Evolutionary conservation across 1,140 invertebrate species (phyloP), one percentile per base, ranked within the genome.

Genomic region (Scaptomyza pallida): DNA sequence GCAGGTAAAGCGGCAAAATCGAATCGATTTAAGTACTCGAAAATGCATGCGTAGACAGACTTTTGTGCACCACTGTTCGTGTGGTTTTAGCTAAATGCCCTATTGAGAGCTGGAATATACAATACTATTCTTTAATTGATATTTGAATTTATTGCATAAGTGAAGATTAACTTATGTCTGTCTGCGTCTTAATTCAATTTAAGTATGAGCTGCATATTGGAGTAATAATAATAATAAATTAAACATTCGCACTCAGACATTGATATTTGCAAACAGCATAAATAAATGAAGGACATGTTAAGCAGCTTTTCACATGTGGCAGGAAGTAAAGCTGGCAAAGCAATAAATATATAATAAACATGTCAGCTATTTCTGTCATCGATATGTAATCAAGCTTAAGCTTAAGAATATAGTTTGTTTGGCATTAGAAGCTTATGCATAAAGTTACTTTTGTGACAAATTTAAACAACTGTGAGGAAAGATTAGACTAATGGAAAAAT

Each of bases 1-100:
- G 33, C 21, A 54, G 50, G 50, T 50, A 70, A 55, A 55, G n/a
- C 23, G 17, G 37, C 50, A 26, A 43, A 43, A 16, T 43, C 26
- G 26, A 48, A 23, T 19, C 17, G 16, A 48, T 60, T 47, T 60
- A 48, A 60, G 13, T 9, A 43, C 40, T 19, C 5, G 8, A 13
- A n/a, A 35, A 23, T 26, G 23, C 26, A 30, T 30, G 26, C 43
- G 21, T 13, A 10, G 5, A 26, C 6, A 0, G 13, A 54, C 35
- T 41, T 23, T 54, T 23, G 5, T 12, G n/a, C 19, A 55, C 0
- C 51, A 55, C 19, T 26, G 52, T 43, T 23, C 17, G 5, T 33
- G 26, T 33, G 26, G 43, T 26, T 54, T 52, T 13, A 30, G 30
- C 16, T 21, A 52, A 52, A 52, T 52, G 52, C 19, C 12, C 19